phyloP scores from a whole-genome alignment of 2,797 vertebrate genomes.

The Siniperca undulata region DNA sequence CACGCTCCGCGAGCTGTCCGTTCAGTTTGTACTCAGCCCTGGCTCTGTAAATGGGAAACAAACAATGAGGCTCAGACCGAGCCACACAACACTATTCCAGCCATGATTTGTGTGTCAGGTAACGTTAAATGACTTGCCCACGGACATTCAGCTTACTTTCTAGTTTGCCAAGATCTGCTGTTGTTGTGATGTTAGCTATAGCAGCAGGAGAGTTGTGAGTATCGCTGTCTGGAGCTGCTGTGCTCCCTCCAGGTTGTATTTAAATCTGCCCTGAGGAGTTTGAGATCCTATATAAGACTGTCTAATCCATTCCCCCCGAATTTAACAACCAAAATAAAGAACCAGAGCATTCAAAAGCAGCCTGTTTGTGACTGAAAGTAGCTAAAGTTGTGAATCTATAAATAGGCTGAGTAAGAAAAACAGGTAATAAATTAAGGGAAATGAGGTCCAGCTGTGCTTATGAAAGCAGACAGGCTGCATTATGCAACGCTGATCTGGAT shows the following conservation, averaged over 20 bases:
- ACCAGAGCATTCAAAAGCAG: not conserved
- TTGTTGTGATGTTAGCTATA: too few species aligned
- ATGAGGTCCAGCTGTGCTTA: slow-evolving; percentile 37
- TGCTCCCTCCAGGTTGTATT: not conserved
- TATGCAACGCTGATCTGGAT: slow-evolving; percentile 25
- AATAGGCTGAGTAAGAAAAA: not conserved
- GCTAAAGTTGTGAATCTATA: not conserved
- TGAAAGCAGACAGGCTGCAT: not conserved
- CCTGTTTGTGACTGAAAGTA: not conserved
- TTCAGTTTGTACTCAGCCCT: too few species aligned
- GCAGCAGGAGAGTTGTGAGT: too few species aligned
- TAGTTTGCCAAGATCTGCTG: too few species aligned
- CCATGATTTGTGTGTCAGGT: too few species aligned
- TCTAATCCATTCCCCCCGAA: not conserved
- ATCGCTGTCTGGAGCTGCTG: too few species aligned
- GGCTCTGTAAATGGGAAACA: too few species aligned
- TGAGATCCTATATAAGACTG: slow-evolving; percentile 6
- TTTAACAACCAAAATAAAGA: not conserved
- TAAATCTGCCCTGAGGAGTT: not conserved
- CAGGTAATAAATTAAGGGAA: not conserved
- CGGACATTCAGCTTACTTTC: too few species aligned
- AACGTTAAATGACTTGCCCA: too few species aligned
- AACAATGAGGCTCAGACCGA: too few species aligned
- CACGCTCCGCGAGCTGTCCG: too few species aligned
- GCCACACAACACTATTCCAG: too few species aligned